phyloP scores from a whole-genome alignment of 2,797 vertebrate species.

The Apogon talboti region DNA sequence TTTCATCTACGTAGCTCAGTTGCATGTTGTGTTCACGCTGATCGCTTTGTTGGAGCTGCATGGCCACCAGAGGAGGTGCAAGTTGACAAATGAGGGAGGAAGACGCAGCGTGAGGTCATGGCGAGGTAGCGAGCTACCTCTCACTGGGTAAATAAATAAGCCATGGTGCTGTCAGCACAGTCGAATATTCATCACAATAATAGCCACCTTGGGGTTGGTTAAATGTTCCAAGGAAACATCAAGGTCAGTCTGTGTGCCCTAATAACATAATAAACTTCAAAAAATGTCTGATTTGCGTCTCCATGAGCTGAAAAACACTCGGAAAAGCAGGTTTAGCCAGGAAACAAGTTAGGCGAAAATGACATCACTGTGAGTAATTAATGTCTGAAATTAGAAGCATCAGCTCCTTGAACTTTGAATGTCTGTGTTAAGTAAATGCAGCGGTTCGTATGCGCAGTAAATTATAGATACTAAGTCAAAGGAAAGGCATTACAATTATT shows the following conservation, averaged over 20 bases:
- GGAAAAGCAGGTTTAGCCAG: slow-evolving; percentile 47
- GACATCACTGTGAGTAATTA: slow-evolving; percentile 70
- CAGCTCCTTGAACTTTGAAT: slow-evolving; percentile 58
- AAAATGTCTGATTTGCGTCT: slow-evolving; percentile 76
- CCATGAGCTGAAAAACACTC: slow-evolving; percentile 67
- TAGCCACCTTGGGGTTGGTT: slow-evolving; percentile 87
- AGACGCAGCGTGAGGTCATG: slow-evolving; percentile 79
- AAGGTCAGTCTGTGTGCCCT: slow-evolving; percentile 83
- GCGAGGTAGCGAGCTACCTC: slow-evolving; percentile 76
- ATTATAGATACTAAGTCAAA: background rate
- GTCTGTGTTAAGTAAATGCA: slow-evolving; percentile 8
- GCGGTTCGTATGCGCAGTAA: background rate
- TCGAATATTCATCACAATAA: slow-evolving; percentile 86
- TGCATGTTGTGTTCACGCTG: slow-evolving; percentile 46
- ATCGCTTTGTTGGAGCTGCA: slow-evolving; percentile 48
- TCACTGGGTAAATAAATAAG: slow-evolving; percentile 86
- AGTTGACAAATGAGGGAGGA: slow-evolving; percentile 82
- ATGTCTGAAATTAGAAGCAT: slow-evolving; percentile 33
- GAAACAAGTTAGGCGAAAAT: slow-evolving; percentile 48
- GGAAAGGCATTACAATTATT: slow-evolving; percentile 26
- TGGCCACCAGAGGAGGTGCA: slow-evolving; percentile 71
- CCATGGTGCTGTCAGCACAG: slow-evolving; percentile 72
- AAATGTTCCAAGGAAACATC: slow-evolving; percentile 87
- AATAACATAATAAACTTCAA: slow-evolving; percentile 83
- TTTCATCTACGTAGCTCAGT: slow-evolving; percentile 34